Base-by-base conservation (phyloP, 1,140 invertebrate species). In the Diuraphis noxia region DNA sequence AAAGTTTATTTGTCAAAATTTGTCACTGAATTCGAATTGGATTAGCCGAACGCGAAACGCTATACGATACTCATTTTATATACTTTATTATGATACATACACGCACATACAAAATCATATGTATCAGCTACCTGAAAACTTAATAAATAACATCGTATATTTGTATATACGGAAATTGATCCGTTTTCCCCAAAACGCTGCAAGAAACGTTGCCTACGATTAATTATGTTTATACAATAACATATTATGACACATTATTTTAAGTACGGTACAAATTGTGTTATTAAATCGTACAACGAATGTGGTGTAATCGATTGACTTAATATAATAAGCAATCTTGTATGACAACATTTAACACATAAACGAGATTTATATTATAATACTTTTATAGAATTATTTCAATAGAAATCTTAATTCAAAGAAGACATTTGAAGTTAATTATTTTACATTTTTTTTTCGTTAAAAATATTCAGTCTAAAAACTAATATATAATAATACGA, bases 1-100 rank as follows among this genome's bases (percentile, higher is more conserved):
- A 90, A 90, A 79, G 88, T 90, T 79, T 77, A 90, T 79, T 43
- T 49, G 46, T 86, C 43, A 49, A 86, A 86, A 86, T 52, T 52
- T 79, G 88, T 90, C 87, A 72, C 56, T 40, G 56, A 38, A 72
- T 88, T 88, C 40, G 40, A 72, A 88, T 88, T 72, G 56, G 87
- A 88, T 88, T 72, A 72, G 56, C 13, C 38, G 7, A 34, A 34
- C 25, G 25, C 2, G 38, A 82, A 82, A 41, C 36, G 34, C 36
- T 72, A n/a, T 72, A n/a, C 13, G 56, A 72, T 72, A n/a, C 25
- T 38, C 23, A 3, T 81, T 38, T 25, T 36, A 63, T 63, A 63
- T 36, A 21, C 21, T 81, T 36, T 79, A 79, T 36, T 79, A 79
- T 79, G 21, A 23, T 9, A 36, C 34, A 23, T 6, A 17, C n/a